Base-by-base conservation (phyloP, 2,888 invertebrate species). In the Nephrotoma appendiculata region DNA sequence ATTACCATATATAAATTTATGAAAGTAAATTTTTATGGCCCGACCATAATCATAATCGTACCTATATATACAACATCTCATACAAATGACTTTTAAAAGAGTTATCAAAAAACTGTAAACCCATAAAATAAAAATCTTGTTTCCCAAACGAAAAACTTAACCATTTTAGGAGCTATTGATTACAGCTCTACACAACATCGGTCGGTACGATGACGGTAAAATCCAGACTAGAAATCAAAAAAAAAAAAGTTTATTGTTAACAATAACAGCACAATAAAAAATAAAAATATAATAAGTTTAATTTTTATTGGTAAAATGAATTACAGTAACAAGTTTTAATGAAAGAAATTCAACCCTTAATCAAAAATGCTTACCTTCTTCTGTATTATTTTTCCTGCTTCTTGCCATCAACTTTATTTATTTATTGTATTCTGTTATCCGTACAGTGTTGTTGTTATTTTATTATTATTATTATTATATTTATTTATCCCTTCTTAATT, bases 251-350 rank as follows among this genome's bases (percentile, higher is more conserved):
- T 84, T 42, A 42, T 84, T 84, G 42, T 84, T 84, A 42, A 42
- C 43, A 84, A 84, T 84, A 84, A 84, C 5, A 42, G n/a, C 9
- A 84, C 43, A 84, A 84, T 42, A 84, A 42, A 84, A 42, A 84
- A 84, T 42, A 42, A 84, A 42, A 42, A n/a, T 42, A 83, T 41
- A 83, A 84, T 84, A 84, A 84, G 15, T 43, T 84, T 84, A 42
- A 84, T 42, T 84, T 84, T 84, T 84, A 84, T 84, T 84, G 84
- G 84, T 84, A 84, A 84, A 84, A 84, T 84, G 84, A 84, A 84
- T 84, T 84, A 84, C 84, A 84, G 84, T 84, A 84, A 84, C 84
- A 84, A 84, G 84, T 84, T 84, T 84, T 84, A 84, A 84, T 84
- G 84, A 84, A 84, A 84, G 84, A 84, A 84, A 84, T 84, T 84